These are phyloP conservation scores for Acholoe squamosa DNA, from an alignment of 2,888 invertebrate genomes.

Conservation along the genomic window DNA sequence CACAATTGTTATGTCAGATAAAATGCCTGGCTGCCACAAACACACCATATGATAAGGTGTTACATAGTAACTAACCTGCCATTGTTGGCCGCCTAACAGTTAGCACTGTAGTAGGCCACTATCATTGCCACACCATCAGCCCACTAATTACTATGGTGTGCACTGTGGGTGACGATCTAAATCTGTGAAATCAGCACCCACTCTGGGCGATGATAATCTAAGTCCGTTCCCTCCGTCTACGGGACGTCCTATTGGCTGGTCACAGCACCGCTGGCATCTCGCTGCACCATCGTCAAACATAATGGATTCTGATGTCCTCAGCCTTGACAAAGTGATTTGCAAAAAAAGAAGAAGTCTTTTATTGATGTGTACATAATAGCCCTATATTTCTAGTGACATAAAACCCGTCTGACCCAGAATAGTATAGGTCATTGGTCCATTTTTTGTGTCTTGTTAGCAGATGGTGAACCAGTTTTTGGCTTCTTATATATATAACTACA, in stretches of 20 bases:
- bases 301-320: slow-evolving; percentile 58
- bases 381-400: slow-evolving; percentile 60
- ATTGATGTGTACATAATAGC: slow-evolving; percentile 61
- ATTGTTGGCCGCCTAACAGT: not conserved
- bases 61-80: not conserved
- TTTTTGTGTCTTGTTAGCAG: slow-evolving; percentile 47
- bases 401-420: slow-evolving; percentile 41
- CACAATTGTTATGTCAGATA: too few species aligned
- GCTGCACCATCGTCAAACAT: slow-evolving; percentile 31
- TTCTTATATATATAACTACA: slow-evolving; percentile 60
- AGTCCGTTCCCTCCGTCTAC: slow-evolving; percentile 52
- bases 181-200: not conserved
- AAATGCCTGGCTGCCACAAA: too few species aligned
- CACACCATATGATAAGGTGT: not conserved
- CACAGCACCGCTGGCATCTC: slow-evolving; percentile 47
- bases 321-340: slow-evolving; percentile 63
- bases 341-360: slow-evolving; percentile 54
- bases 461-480: slow-evolving; percentile 56
- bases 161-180: not conserved
- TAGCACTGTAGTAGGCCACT: not conserved
- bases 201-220: slow-evolving; percentile 5
- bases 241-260: not conserved
- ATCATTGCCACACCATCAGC: not conserved
- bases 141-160: not conserved
- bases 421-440: slow-evolving; percentile 56